Conservation (phyloP, 2,113 vertebrate genomes). For the Myiagra hebetior region DNA sequence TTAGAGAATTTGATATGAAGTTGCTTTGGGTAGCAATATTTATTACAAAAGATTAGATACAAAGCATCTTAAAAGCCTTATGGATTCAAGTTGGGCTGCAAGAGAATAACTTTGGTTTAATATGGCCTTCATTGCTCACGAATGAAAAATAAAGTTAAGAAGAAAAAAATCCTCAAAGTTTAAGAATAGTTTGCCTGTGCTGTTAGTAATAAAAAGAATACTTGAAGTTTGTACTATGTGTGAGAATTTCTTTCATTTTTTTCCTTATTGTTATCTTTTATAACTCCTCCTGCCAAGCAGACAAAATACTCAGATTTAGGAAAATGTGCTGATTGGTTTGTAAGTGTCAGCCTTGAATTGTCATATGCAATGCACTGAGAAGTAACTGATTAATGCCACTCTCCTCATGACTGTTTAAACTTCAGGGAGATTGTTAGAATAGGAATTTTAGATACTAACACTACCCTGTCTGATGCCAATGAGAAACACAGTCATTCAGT, state of each 20-base stretch:
- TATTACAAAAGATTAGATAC: not conserved
- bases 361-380: not conserved
- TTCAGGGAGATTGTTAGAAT: not conserved
- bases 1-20: not conserved
- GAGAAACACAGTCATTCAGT: not conserved
- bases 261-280: not conserved
- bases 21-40: not conserved
- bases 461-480: not conserved
- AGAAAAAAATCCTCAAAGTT: not conserved
- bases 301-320: not conserved
- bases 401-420: not conserved
- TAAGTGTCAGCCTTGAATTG: not conserved
- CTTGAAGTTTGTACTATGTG: not conserved
- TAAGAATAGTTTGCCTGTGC: not conserved
- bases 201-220: not conserved
- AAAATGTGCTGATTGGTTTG: not conserved
- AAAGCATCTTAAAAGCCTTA: not conserved
- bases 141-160: not conserved
- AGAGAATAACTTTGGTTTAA: not conserved
- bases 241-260: not conserved
- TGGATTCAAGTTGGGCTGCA: not conserved
- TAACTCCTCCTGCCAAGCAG: not conserved
- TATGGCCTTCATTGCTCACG: not conserved
- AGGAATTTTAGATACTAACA: not conserved
- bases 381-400: constrained; percentile 1